Evolutionary conservation across 2,113 vertebrate species (phyloP).

Genomic region (Saguinus imperator): DNA sequence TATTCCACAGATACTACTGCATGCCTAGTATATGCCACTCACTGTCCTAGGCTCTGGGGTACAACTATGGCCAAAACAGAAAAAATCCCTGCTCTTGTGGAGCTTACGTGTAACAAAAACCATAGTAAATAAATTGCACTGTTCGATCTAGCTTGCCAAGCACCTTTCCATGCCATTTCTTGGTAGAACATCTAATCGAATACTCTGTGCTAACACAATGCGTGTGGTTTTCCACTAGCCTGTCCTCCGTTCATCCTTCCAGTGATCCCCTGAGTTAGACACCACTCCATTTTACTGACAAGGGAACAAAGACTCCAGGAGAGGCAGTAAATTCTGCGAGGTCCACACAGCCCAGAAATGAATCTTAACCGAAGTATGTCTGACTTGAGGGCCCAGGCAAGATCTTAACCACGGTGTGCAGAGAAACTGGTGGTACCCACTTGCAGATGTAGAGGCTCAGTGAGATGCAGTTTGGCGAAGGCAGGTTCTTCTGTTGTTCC

Average conservation of each 20-base stretch:
- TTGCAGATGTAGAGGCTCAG: background rate
- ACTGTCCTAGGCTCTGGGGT: background rate
- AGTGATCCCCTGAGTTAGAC: background rate
- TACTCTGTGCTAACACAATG: background rate
- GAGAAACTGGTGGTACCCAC: background rate
- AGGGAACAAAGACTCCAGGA: background rate
- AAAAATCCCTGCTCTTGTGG: background rate
- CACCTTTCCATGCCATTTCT: background rate
- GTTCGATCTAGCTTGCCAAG: background rate
- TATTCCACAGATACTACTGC: background rate
- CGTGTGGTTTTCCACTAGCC: background rate
- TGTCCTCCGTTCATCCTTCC: background rate
- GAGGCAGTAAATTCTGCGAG: background rate
- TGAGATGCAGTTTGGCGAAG: background rate
- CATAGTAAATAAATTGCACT: background rate
- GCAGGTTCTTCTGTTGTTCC: background rate
- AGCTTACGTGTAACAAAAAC: background rate
- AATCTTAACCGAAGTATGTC: background rate
- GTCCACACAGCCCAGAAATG: background rate
- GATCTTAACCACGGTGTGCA: background rate
- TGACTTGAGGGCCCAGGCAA: background rate
- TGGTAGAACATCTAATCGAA: background rate
- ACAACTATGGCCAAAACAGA: background rate
- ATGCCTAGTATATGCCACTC: background rate
- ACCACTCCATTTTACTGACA: background rate